Evolutionary conservation across 2,113 vertebrate species (phyloP).

Genomic region (Lanius ludovicianus): DNA sequence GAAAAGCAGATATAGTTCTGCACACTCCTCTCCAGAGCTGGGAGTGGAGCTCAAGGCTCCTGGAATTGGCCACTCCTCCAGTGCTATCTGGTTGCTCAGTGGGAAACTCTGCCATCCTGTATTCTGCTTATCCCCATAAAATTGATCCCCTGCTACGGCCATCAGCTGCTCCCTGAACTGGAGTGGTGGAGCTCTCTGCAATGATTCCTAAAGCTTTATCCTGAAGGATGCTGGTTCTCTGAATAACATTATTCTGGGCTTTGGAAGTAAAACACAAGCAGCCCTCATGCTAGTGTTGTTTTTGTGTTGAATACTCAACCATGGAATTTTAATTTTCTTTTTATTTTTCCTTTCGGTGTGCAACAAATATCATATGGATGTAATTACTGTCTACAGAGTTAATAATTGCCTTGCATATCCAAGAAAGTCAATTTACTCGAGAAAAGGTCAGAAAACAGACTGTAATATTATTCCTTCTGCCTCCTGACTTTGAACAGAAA

Average conservation of each 20-base stretch:
- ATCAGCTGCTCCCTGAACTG: neutral
- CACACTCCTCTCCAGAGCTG: neutral
- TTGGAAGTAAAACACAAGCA: neutral
- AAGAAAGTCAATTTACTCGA: slow-evolving; percentile 21
- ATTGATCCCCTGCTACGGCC: neutral
- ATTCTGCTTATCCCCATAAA: neutral
- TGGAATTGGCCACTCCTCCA: neutral
- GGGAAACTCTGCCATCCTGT: neutral
- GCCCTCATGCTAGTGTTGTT: neutral
- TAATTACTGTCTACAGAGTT: slow-evolving; percentile 26
- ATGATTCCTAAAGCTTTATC: neutral
- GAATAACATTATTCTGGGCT: neutral
- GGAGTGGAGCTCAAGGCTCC: neutral
- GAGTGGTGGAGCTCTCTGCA: neutral
- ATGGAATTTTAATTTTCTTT: neutral
- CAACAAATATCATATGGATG: slow-evolving; percentile 23
- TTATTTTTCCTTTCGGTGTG: neutral
- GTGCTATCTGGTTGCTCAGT: neutral
- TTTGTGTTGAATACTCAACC: neutral
- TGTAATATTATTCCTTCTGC: neutral
- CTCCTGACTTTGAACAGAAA: neutral
- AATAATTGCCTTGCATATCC: slow-evolving; percentile 28
- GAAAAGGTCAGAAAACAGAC: slow-evolving; percentile 35
- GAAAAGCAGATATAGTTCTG: neutral
- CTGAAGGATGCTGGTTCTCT: neutral